Evolutionary conservation across 37 sponge, comb jelly and placozoan genomes (phyloP), one percentile per base, ranked within the genome.

Genomic region (Cliona cf. orientalis): DNA sequence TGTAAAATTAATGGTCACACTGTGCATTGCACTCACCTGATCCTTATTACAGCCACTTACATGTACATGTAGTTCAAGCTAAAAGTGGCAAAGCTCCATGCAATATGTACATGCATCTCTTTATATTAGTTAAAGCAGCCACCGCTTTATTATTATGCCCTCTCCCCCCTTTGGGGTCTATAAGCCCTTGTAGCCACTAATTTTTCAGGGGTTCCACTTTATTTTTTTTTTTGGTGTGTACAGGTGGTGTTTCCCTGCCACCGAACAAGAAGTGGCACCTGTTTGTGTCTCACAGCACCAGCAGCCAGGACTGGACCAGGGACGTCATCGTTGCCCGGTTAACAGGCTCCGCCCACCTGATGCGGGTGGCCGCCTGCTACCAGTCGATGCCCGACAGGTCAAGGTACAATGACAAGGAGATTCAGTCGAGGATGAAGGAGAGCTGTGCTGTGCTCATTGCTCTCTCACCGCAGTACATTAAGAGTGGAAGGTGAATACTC

Each of bases 211-310:
- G 14, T 17, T 19, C 55, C 17, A 49, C 55, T 17, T 17, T 17
- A 11, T 17, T 49, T 49, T 19, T 17, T 17, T 49, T 49, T 19
- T 49, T 17, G 14, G 14, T 17, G 14, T 17, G 14, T 63, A 11
- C 31, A 63, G 65, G 7, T 63, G 28, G 26, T n/a, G 9, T 5
- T 26, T 14, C 60, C 7, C 72, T 90, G 2, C 90, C 86, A 40
- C 21, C 35, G 33, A 74, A 81, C 28, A 92, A 87, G 84, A 39
- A 89, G 75, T 83, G 56, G 21, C 84, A 89, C 72, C 55, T 91
- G 67, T 95, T 95, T 56, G 85, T 95, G 33, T 84, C 92, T 45
- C 96, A 95, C 79, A 92, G 93, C 78, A 95, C 92, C 9, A 60
- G 46, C 2, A 93, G 92, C 58, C 61, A 73, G 64, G 35, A 67